Conservation (phyloP, 2,888 invertebrate genomes). For the Meliscaeva auricollis region DNA sequence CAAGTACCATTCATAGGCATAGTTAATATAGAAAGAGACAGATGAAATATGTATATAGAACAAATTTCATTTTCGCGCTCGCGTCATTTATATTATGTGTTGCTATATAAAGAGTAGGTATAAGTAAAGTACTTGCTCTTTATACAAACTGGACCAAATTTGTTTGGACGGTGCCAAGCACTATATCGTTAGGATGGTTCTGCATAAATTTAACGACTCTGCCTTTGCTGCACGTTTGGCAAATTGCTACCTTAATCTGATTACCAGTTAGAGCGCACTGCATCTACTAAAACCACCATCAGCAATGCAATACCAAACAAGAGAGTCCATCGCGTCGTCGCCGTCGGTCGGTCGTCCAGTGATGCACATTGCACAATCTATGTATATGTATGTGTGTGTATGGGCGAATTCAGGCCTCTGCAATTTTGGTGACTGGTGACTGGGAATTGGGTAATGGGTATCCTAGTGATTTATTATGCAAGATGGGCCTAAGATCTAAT, state of each 20-base stretch:
- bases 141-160: neutral
- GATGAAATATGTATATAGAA: neutral
- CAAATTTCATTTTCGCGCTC: neutral
- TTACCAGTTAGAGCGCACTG: conserved; percentile 65
- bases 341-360: too few species aligned
- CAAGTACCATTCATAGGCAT: neutral
- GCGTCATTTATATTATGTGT: neutral
- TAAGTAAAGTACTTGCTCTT: neutral
- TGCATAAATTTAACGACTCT: conserved; percentile 63
- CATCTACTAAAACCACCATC: conserved; percentile 48
- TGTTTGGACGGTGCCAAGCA: conserved; percentile 6
- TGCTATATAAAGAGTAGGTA: neutral
- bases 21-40: neutral
- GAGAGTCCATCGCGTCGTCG: too few species aligned
- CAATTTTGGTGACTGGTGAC: conserved; percentile 29
- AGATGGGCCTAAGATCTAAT: conserved; percentile 64
- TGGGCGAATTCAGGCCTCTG: neutral
- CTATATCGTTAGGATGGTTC: conserved; percentile 48
- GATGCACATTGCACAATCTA: neutral
- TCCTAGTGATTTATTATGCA: conserved; percentile 62
- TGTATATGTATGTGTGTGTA: neutral
- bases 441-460: conserved; percentile 41
- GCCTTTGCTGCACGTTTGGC: conserved; percentile 61
- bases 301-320: conserved; percentile 6
- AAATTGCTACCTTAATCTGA: conserved; percentile 74